Percentiles rank a stretch among this genome's conserved stretches.
phyloP scores from a whole-genome alignment of 2,113 vertebrate genomes.

The Oncorhynchus nerka region DNA sequence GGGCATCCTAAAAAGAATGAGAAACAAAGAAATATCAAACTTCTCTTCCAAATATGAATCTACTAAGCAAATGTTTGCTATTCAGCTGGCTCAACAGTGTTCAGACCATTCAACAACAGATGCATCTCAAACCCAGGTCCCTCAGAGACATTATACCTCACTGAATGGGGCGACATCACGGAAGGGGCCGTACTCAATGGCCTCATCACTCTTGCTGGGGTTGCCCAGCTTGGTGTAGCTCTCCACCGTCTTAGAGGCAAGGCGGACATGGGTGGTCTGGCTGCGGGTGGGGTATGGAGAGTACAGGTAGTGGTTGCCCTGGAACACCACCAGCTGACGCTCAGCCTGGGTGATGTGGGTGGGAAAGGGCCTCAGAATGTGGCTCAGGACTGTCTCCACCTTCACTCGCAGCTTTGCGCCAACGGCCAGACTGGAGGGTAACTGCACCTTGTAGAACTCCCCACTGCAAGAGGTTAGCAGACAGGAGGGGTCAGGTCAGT shows the following conservation, averaged over 20 bases:
- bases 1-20: slow-evolving; percentile 74
- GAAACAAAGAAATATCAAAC: neutral
- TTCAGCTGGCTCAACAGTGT: neutral
- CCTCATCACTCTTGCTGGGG: slow-evolving; percentile 86
- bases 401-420: slow-evolving; percentile 83
- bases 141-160: slow-evolving; percentile 74
- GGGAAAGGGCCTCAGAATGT: slow-evolving; percentile 90
- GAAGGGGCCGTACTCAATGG: slow-evolving; percentile 93
- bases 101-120: neutral
- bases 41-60: neutral
- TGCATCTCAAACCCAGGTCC: neutral
- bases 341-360: slow-evolving; percentile 93
- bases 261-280: slow-evolving; percentile 87
- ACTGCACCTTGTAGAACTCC: slow-evolving; percentile 85
- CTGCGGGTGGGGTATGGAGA: slow-evolving; percentile 87
- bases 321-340: slow-evolving; percentile 95
- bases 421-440: slow-evolving; percentile 79
- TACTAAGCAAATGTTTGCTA: neutral
- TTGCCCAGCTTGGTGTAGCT: slow-evolving; percentile 94
- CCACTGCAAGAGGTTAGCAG: slow-evolving; percentile 72
- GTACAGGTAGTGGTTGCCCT: slow-evolving; percentile 96
- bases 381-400: slow-evolving; percentile 88
- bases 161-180: slow-evolving; percentile 84
- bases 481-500: neutral
- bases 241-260: slow-evolving; percentile 92